Conservation (phyloP, 2,113 vertebrate species). For the Erythrolamprus reginae region DNA sequence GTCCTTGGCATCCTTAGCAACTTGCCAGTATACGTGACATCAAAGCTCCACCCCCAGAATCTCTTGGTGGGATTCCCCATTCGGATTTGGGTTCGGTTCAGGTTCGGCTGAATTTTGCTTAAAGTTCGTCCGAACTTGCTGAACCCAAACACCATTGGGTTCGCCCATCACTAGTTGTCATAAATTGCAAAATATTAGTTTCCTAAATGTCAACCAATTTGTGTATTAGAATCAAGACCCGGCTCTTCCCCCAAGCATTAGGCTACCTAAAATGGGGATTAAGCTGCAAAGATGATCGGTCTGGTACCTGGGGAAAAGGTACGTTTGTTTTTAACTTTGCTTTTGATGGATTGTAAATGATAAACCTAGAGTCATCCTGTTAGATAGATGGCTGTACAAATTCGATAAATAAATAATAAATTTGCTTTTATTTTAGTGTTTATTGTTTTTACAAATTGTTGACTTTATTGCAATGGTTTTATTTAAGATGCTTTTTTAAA, state of each 20-base stretch:
- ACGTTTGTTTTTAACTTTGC: background rate
- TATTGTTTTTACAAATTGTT: background rate
- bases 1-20: too few species aligned
- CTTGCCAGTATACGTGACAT: too few species aligned
- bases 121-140: too few species aligned
- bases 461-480: background rate
- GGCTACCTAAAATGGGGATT: background rate
- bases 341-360: background rate
- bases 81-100: too few species aligned
- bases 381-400: background rate
- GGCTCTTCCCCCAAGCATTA: background rate
- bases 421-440: background rate
- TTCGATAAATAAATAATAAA: background rate
- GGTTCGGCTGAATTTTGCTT: too few species aligned
- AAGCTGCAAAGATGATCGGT: background rate
- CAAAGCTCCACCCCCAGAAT: too few species aligned
- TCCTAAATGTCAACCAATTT: background rate
- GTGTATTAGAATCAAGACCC: background rate
- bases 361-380: background rate
- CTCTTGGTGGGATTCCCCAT: too few species aligned
- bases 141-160: too few species aligned
- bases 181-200: too few species aligned
- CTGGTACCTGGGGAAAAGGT: background rate
- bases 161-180: too few species aligned
- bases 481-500: background rate